A percentile compares a stretch with the other conserved stretches of the same genome.
These are phyloP conservation scores for Polymixis lichenea DNA, from an alignment of 2,888 invertebrate genomes.

Conservation along the genomic window DNA sequence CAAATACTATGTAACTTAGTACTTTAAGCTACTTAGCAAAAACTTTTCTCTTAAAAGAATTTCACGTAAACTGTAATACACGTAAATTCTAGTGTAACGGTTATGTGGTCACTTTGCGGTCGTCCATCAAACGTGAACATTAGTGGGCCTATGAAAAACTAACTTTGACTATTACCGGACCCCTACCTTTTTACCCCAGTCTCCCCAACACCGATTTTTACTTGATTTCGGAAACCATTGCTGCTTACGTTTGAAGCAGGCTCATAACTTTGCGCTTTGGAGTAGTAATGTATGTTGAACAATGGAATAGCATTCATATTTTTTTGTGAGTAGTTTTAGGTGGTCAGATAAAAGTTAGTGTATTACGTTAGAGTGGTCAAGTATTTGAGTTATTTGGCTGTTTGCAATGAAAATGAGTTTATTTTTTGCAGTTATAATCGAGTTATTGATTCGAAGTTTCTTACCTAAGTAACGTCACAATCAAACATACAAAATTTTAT, in stretches of 20 bases:
- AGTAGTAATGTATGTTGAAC: constrained; percentile 25
- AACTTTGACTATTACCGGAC: constrained; percentile 80
- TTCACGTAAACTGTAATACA: constrained; percentile 45
- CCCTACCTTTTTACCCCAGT: constrained; percentile 41
- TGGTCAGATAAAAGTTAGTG: constrained; percentile 52
- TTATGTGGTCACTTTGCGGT: constrained; percentile 67
- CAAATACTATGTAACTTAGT: constrained; percentile 28
- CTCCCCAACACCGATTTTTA: not conserved
- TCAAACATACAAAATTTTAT: not conserved
- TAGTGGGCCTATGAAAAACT: constrained; percentile 77
- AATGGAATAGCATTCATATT: not conserved
- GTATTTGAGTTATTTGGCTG: constrained; percentile 63
- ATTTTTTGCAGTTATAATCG: constrained; percentile 47
- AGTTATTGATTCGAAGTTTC: constrained; percentile 25
- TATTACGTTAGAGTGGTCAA: constrained; percentile 57
- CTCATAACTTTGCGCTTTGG: not conserved
- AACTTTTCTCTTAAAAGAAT: constrained; percentile 54
- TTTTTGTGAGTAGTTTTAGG: constrained; percentile 19
- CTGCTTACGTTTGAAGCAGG: not conserved
- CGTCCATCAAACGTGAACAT: constrained; percentile 76
- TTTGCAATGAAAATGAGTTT: constrained; percentile 56
- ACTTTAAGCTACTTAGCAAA: constrained; percentile 29
- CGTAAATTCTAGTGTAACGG: constrained; percentile 42
- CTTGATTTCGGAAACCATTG: constrained; percentile 46
- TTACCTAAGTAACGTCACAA: constrained; percentile 22